Evolutionary conservation across 2,113 vertebrate genomes (phyloP).

Genomic region (Peromyscus polionotus): DNA sequence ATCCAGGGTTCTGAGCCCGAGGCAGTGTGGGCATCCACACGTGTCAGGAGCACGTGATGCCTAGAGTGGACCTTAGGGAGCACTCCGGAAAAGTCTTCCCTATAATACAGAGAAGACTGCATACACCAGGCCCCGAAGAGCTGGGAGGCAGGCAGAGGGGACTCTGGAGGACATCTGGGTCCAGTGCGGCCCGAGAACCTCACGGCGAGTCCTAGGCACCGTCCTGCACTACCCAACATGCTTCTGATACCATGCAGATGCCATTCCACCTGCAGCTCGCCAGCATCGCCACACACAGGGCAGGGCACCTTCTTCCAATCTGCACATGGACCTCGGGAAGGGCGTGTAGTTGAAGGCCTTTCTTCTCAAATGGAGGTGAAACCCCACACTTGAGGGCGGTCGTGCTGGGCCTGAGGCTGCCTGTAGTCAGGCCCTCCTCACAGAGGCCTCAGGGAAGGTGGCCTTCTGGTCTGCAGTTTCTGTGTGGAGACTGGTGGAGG

Average conservation of each 20-base stretch:
- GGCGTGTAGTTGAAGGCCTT: too few species aligned
- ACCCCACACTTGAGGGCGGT: neutral
- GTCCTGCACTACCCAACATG: rapidly evolving
- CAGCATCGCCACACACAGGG: neutral
- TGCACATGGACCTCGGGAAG: neutral
- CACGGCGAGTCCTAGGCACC: too few species aligned
- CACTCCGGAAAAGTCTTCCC: neutral
- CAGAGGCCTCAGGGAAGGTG: neutral
- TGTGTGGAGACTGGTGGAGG: neutral
- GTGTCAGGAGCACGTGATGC: neutral
- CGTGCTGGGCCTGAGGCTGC: neutral
- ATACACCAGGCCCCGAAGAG: too few species aligned
- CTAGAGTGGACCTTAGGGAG: neutral
- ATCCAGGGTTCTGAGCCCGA: rapidly evolving
- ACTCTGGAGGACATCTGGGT: neutral
- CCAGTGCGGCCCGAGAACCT: neutral
- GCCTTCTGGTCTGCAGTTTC: neutral
- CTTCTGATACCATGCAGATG: rapidly evolving
- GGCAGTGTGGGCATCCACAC: neutral
- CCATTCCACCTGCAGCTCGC: rapidly evolving
- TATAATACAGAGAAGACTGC: neutral
- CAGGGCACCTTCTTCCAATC: too few species aligned
- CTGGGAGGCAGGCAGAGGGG: neutral
- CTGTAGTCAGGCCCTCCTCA: too few species aligned
- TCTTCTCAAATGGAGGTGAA: neutral